A percentile compares a stretch with the other conserved stretches of the same genome.
phyloP scores from a whole-genome alignment of 2,113 vertebrate species.

The Elephantulus edwardii region DNA sequence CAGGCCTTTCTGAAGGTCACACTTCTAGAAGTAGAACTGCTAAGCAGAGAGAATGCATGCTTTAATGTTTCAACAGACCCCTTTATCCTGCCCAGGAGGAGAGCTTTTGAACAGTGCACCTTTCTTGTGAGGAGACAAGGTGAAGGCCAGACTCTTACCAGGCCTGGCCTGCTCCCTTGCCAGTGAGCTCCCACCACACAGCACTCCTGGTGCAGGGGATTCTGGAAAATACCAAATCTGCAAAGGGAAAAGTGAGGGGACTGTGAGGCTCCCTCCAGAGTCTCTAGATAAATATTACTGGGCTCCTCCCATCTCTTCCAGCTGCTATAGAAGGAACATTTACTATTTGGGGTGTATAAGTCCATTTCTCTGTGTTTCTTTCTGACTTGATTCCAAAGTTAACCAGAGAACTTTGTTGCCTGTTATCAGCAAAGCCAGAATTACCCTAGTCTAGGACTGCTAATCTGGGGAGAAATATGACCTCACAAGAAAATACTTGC shows the following conservation, averaged over 20 bases:
- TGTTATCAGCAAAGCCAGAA: not conserved
- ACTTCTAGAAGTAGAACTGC: not conserved
- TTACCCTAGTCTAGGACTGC: not conserved
- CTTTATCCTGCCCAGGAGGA: not conserved
- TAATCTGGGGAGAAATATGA: not conserved
- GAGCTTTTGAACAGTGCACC: not conserved
- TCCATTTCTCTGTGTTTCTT: not conserved
- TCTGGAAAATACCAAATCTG: constrained; percentile 19
- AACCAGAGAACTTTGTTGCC: not conserved
- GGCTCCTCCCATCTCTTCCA: no score
- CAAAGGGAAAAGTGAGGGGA: not conserved
- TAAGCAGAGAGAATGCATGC: fast-evolving
- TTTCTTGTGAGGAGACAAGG: not conserved
- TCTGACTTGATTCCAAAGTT: not conserved
- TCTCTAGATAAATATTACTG: not conserved
- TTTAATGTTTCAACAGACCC: not conserved
- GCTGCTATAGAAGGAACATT: not conserved
- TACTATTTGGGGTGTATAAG: fast-evolving
- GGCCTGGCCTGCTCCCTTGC: not conserved
- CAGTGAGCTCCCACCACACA: not conserved
- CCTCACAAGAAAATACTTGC: not conserved
- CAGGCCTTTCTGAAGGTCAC: not conserved
- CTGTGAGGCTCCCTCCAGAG: not conserved
- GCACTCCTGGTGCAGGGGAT: not conserved
- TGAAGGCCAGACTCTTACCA: not conserved